phyloP scores from a whole-genome alignment of 1,140 invertebrate genomes.

The Paraescarpia echinospica region DNA sequence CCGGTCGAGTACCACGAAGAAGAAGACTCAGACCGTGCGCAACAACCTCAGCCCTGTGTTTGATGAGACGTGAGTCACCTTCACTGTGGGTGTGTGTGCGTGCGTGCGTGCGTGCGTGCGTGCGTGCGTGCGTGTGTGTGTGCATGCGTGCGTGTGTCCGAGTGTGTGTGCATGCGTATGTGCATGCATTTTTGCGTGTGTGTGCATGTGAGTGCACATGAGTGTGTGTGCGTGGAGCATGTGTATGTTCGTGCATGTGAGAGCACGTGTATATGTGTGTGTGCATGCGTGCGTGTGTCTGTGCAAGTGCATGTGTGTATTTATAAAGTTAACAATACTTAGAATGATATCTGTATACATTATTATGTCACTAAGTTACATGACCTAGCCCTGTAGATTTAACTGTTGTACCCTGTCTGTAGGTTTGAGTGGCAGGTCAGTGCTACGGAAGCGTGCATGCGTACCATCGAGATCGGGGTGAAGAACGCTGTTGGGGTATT shows the following conservation, averaged over 20 bases:
- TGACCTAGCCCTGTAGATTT: neutral
- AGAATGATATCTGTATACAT: too few species aligned
- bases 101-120: constrained; percentile 2
- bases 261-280: too few species aligned
- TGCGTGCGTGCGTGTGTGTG: neutral
- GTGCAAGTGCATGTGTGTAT: too few species aligned
- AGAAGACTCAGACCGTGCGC: constrained; percentile 77
- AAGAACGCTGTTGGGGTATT: constrained; percentile 51
- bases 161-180: constrained; percentile 1
- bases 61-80: constrained; percentile 73
- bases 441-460: constrained; percentile 36
- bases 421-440: constrained; percentile 53
- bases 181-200: neutral
- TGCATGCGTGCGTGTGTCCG: neutral
- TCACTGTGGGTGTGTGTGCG: neutral
- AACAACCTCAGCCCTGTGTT: constrained; percentile 89
- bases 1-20: constrained; percentile 73
- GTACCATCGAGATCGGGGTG: constrained; percentile 46
- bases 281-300: too few species aligned
- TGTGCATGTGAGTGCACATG: neutral
- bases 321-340: too few species aligned
- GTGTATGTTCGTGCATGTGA: too few species aligned
- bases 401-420: constrained; percentile 20
- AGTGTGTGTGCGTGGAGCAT: neutral
- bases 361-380: too few species aligned